Evolutionary conservation across 2,113 vertebrate genomes (phyloP).

Genomic region (Oncorhynchus keta): DNA sequence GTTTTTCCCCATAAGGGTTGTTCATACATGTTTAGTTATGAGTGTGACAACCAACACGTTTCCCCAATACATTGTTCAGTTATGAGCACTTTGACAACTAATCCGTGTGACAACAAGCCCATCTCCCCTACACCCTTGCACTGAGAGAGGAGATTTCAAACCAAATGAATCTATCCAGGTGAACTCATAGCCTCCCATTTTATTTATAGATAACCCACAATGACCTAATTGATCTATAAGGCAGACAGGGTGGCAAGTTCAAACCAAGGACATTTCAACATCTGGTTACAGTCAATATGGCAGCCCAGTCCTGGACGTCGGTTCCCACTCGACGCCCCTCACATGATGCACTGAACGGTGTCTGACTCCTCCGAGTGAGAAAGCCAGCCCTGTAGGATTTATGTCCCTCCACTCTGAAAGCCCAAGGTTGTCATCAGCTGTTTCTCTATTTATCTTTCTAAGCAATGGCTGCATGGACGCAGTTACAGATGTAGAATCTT

Average conservation of each 20-base stretch:
- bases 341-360: no score
- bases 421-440: slow-evolving; percentile 53
- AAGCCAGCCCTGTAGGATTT: slow-evolving; percentile 34
- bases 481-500: no score
- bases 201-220: background rate
- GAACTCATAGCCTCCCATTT: background rate
- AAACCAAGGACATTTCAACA: slow-evolving; percentile 7
- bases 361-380: background rate
- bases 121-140: no score
- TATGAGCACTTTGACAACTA: no score
- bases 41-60: no score
- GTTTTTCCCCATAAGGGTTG: no score
- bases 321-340: no score
- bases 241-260: background rate
- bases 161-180: background rate
- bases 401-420: slow-evolving; percentile 22
- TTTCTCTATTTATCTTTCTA: slow-evolving; percentile 51
- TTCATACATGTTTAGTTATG: no score
- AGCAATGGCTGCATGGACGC: slow-evolving; percentile 32
- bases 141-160: no score
- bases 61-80: no score
- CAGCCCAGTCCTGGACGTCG: no score
- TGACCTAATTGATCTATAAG: background rate
- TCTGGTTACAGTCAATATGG: background rate
- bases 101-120: no score